phyloP scores from a whole-genome alignment of 2,888 invertebrate species.

The Conistra vaccinii region DNA sequence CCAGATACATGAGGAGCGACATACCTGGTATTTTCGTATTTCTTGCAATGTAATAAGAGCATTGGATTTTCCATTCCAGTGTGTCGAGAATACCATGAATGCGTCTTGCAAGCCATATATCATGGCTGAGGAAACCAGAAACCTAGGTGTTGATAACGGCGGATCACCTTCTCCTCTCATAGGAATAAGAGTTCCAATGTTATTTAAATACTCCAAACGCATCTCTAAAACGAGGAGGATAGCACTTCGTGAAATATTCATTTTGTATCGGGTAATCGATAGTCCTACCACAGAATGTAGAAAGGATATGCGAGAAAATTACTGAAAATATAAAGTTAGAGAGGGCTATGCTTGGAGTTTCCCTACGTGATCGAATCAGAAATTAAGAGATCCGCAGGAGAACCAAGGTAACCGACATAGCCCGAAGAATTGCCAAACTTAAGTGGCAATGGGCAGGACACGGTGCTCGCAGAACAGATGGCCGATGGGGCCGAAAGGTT shows the following conservation, averaged over 20 bases:
- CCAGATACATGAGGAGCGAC: background rate
- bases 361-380: too few relatives aligned
- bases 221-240: background rate
- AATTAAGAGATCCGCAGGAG: too few relatives aligned
- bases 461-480: too few relatives aligned
- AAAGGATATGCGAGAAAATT: background rate
- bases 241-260: background rate
- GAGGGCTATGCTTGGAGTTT: too few relatives aligned
- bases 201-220: background rate
- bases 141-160: background rate
- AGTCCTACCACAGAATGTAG: background rate
- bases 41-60: background rate
- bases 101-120: background rate
- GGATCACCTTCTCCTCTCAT: background rate
- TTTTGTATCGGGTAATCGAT: background rate
- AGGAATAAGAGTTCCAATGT: background rate
- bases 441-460: too few relatives aligned
- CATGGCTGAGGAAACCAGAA: background rate
- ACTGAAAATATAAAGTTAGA: too few relatives aligned
- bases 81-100: background rate
- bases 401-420: too few relatives aligned
- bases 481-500: too few relatives aligned
- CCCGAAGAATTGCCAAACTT: too few relatives aligned
- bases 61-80: background rate
- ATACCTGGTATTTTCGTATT: background rate